These are phyloP conservation scores for Psittacula echo DNA, from an alignment of 2,797 vertebrate species.

Conservation along the genomic window DNA sequence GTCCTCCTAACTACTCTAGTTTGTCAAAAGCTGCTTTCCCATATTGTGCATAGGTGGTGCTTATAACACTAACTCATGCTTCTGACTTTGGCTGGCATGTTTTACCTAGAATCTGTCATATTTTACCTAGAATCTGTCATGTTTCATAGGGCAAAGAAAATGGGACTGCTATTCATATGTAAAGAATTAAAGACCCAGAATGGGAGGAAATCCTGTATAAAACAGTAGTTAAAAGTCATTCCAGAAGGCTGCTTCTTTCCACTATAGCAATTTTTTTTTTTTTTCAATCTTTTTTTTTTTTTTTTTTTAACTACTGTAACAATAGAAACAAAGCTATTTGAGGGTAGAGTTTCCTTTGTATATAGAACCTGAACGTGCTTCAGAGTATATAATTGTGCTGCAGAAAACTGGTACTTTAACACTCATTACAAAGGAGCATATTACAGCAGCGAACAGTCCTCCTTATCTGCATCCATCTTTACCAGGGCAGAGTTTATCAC, in stretches of 20 bases:
- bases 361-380: background rate
- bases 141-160: background rate
- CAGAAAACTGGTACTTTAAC: background rate
- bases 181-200: background rate
- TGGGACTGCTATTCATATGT: background rate
- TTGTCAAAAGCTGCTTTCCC: background rate
- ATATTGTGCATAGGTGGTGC: conserved; percentile 33
- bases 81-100: conserved; percentile 19
- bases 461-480: background rate
- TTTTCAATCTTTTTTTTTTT: no score
- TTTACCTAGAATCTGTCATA: conserved; percentile 26
- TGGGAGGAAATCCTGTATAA: background rate
- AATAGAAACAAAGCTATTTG: background rate
- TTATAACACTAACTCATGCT: background rate
- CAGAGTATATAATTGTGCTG: background rate
- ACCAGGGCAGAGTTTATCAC: background rate
- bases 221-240: background rate
- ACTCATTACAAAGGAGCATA: background rate
- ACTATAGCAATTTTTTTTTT: background rate
- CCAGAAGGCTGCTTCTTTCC: background rate
- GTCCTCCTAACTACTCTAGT: background rate
- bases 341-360: background rate
- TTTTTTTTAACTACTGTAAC: background rate
- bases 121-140: background rate
- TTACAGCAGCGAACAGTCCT: background rate